Base-by-base conservation (phyloP, 2,113 vertebrate species). In the Oncorhynchus tshawytscha region DNA sequence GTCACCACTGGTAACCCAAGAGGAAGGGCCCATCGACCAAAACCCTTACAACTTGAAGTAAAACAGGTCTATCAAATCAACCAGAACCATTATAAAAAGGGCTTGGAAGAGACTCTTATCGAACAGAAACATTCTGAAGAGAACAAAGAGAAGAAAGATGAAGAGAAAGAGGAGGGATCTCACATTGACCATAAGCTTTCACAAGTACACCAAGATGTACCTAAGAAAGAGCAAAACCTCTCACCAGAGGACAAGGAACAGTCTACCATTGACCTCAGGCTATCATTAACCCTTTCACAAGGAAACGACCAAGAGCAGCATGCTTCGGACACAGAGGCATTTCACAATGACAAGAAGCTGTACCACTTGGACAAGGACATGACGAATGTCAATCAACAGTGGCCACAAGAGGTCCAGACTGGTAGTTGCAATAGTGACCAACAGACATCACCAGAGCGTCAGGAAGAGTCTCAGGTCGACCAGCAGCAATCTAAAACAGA, bases 61-160 rank as follows among this genome's bases (percentile, higher is more conserved):
- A 48, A 75, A 31, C 31, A 51, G 2, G 22, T 20, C 3, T n/a
- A 8, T 67, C 49, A 77, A 68, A 65, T 78, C 31, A 64, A 80
- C 25, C 29, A 6, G 16, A 34, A 68, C 29, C 59, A 9, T 64
- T 73, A 29, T 64, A n/a, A 25, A 8, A 51, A 81, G n/a, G 57
- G 75, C 57, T 34, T 8, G 13, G 18, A 34, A 9, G 31, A 68
- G 31, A 22, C 24, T 22, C 67, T 49, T 9, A 16, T 1, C n/a
- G 66, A 73, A 9, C n/a, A 48, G 11, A 24, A 51, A 16, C 18
- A 66, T 15, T 31, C 4, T 67, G 65, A 57, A 20, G 71, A 62
- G 29, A 34, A 68, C 22, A 11, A n/a, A 11, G 59, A 54, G 24
- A 1, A 25, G 25, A 7, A 18, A 27, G 22, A 5, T 66, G 70